Base-by-base conservation (phyloP, 92 coral and sea anemone species). In the Desmophyllum pertusum region DNA sequence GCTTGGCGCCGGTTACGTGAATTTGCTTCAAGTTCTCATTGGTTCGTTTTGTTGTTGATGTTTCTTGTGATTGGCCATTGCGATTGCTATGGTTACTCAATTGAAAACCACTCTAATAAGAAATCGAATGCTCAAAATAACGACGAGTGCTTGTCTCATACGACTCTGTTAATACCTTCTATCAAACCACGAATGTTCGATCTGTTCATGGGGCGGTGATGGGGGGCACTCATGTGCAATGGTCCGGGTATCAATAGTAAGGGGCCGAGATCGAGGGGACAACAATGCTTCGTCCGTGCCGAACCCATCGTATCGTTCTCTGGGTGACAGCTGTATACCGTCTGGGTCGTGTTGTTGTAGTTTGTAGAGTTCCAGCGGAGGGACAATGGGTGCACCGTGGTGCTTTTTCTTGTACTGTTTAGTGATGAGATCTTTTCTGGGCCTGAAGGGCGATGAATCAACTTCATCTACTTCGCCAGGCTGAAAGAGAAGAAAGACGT, bases 241-340 rank as follows among this genome's bases (percentile, higher is more conserved):
- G 73, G 92, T 84, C 59, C 95, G 92, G 77, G 95, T 96, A 86
- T 96, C 98, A 80, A 96, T 81, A 40, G 87, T 92, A 33, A 91
- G 94, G 71, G 98, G 93, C 88, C 99, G 89, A 73, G 97, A 90
- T 13, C 99, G 94, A 79, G 99, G 99, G 35, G 99, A 96, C 61
- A 96, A 88, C 63, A 94, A 85, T 36, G 98, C 98, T 78, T 94
- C 99, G 35, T 96, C 99, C 27, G 90, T 75, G 51, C 91, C 86
- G 57, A 89, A 64, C 66, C 99, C 91, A 45, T 95, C 98, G 67
- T 95, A 95, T 90, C 96, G 88, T 79, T 94, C 98, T 46, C 98
- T 90, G 23, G 98, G 98, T 14, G 98, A 95, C 42, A 94, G 84
- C 88, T 90, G 95, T 11, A 92, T 89, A 76, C 85, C 91, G 81